Evolutionary conservation across 1,140 invertebrate species (phyloP).

Genomic region (Bombus terrestris): DNA sequence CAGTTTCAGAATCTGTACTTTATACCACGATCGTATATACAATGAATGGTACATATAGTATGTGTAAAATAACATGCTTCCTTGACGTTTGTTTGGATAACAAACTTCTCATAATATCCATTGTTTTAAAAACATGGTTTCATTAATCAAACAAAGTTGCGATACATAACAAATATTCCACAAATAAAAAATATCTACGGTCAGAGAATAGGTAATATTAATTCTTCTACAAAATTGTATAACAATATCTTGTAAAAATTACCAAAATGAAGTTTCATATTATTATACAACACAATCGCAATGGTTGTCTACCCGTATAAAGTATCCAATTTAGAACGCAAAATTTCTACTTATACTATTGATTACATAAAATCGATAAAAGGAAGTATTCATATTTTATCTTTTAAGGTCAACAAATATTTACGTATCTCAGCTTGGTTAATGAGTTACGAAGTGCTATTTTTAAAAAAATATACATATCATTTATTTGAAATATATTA

Average conservation of each 20-base stretch:
- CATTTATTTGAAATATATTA: background rate
- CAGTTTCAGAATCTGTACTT: too few species aligned
- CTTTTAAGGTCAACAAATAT: background rate
- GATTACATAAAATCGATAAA: background rate
- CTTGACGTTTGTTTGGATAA: background rate
- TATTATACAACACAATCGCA: background rate
- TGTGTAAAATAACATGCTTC: background rate
- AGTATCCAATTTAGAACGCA: background rate
- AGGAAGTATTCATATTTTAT: background rate
- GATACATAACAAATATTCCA: background rate
- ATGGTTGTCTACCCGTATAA: background rate
- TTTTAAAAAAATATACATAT: background rate
- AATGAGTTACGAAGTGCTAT: background rate
- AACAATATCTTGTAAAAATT: background rate
- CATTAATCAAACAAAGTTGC: background rate
- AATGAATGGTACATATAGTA: background rate
- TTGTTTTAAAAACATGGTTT: background rate
- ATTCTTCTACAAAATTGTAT: background rate
- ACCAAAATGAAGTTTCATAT: background rate
- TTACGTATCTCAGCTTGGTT: background rate
- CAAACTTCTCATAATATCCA: background rate
- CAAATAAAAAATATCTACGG: background rate
- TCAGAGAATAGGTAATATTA: background rate
- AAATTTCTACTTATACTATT: background rate
- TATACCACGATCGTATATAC: background rate